These are phyloP conservation scores for Megamerina dolium DNA, from an alignment of 2,888 invertebrate genomes.

Conservation along the genomic window DNA sequence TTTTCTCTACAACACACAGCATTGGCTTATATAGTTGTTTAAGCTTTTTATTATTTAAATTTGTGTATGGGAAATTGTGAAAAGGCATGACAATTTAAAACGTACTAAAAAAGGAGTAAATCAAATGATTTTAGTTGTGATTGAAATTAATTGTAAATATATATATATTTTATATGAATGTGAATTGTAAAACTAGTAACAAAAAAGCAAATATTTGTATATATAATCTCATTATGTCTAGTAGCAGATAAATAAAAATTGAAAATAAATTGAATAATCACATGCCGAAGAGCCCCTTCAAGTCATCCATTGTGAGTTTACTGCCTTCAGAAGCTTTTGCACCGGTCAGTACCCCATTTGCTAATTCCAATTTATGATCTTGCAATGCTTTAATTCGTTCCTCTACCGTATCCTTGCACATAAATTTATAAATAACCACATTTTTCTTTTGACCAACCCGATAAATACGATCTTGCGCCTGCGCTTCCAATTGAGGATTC, in stretches of 20 bases:
- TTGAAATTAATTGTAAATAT: too few species aligned
- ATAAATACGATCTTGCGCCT: conserved; percentile 92
- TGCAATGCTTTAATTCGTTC: conserved; percentile 77
- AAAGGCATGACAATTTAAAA: too few species aligned
- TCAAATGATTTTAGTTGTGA: too few species aligned
- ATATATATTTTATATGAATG: background rate
- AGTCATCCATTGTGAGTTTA: conserved; percentile 74
- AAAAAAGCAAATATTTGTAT: conserved; percentile 1
- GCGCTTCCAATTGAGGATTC: conserved; percentile 94
- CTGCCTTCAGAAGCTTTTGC: conserved; percentile 57
- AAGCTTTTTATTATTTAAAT: too few species aligned
- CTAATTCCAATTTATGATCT: conserved; percentile 69
- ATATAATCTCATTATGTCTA: background rate
- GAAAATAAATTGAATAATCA: conserved; percentile 9
- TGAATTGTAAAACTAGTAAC: conserved; percentile 1
- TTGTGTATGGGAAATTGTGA: too few species aligned
- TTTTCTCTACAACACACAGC: too few species aligned
- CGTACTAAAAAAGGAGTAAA: too few species aligned
- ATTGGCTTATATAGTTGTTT: too few species aligned
- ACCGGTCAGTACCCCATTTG: conserved; percentile 71
- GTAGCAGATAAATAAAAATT: conserved; percentile 1
- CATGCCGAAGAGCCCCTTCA: conserved; percentile 63
- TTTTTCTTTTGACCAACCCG: conserved; percentile 79
- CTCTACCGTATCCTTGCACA: conserved; percentile 82
- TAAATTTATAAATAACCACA: conserved; percentile 79